phyloP scores from a whole-genome alignment of 2,888 invertebrate genomes.

The Acleris sparsana region DNA sequence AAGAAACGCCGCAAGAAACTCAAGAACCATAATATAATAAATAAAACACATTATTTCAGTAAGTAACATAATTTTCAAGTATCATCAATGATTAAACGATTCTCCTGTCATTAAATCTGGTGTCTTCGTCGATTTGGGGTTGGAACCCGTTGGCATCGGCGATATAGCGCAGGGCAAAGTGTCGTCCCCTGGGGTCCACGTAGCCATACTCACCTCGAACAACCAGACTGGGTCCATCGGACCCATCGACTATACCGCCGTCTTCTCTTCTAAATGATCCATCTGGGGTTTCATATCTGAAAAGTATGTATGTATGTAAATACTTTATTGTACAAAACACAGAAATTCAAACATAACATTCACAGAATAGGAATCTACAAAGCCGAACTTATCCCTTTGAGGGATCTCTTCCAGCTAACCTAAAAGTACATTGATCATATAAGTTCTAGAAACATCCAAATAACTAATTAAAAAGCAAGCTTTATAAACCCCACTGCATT shows the following conservation, averaged over 20 bases:
- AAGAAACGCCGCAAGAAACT: too few species aligned
- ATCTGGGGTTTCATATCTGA: conserved; percentile 76
- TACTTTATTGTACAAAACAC: too few species aligned
- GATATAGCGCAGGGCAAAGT: conserved; percentile 72
- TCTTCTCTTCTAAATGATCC: conserved; percentile 80
- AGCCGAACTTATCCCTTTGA: too few species aligned
- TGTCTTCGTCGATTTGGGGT: conserved; percentile 53
- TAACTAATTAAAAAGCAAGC: too few species aligned
- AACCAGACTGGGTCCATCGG: conserved; percentile 50
- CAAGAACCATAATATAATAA: neutral
- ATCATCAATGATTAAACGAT: conserved; percentile 51
- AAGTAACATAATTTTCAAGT: neutral
- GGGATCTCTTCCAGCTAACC: too few species aligned
- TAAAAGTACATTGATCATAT: conserved; percentile 21
- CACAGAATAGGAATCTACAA: too few species aligned
- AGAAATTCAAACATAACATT: too few species aligned
- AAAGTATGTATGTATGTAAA: conserved; percentile 19
- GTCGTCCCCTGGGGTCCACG: conserved; percentile 74
- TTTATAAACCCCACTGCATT: too few species aligned
- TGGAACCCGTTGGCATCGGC: conserved; percentile 85
- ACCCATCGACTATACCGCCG: conserved; percentile 56
- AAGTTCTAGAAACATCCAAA: too few species aligned
- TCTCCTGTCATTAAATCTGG: conserved; percentile 70
- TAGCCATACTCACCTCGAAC: conserved; percentile 81
- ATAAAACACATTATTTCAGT: neutral